phyloP scores from a whole-genome alignment of 1,140 invertebrate genomes.

The Megalonaias nervosa region DNA sequence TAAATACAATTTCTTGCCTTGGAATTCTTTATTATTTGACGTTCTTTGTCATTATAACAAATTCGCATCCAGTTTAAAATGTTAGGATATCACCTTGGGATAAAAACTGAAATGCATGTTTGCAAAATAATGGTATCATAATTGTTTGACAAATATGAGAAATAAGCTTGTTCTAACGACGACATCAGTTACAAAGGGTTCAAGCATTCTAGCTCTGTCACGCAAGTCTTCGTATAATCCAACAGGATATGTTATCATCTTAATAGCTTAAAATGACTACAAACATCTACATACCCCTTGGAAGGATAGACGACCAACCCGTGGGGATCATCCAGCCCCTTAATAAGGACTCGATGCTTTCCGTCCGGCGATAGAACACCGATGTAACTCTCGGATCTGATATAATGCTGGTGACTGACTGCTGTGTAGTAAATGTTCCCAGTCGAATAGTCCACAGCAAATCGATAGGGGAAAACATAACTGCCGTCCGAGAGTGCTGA shows the following conservation, averaged over 20 bases:
- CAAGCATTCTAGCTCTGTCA: no score
- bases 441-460: conserved; percentile 21
- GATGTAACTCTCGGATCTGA: conserved; percentile 14
- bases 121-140: no score
- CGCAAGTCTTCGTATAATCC: no score
- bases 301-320: conserved; percentile 21
- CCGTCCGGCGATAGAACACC: conserved; percentile 14
- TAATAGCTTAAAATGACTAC: neutral
- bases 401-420: neutral
- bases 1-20: no score
- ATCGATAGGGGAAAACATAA: conserved; percentile 4
- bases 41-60: no score
- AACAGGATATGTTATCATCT: neutral
- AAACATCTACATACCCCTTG: conserved; percentile 10
- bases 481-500: neutral
- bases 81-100: no score
- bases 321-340: conserved; percentile 15
- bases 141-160: no score
- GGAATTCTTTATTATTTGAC: no score
- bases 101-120: no score
- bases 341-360: conserved; percentile 6
- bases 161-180: no score
- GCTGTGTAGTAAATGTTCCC: conserved; percentile 30
- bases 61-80: no score
- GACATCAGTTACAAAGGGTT: no score